Percentiles rank a stretch among this genome's conserved stretches.
These are phyloP conservation scores for Acromyrmex heyeri DNA, from an alignment of 1,140 invertebrate species.

Conservation along the genomic window DNA sequence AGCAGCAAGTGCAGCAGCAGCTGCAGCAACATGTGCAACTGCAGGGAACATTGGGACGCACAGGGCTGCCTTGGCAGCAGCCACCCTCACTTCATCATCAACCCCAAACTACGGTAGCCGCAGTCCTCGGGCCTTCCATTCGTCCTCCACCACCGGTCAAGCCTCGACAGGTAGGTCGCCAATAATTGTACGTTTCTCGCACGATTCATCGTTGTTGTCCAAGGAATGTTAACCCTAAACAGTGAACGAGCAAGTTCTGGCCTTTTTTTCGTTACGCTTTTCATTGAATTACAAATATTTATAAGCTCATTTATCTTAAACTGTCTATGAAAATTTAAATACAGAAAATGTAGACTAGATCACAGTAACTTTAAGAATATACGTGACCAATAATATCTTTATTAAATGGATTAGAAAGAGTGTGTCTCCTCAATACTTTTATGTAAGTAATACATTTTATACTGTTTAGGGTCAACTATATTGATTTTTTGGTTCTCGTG, in stretches of 20 bases:
- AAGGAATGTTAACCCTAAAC: constrained; percentile 38
- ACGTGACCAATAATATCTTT: background rate
- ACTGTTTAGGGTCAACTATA: constrained; percentile 29
- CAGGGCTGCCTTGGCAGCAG: constrained; percentile 87
- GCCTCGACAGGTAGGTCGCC: constrained; percentile 89
- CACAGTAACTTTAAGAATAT: background rate
- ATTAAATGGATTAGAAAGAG: background rate
- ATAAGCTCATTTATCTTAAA: background rate
- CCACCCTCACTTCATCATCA: constrained; percentile 86
- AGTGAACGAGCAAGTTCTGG: background rate
- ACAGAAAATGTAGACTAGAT: constrained; percentile 4
- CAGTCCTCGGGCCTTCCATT: constrained; percentile 89
- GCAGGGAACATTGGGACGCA: constrained; percentile 83
- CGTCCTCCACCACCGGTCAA: constrained; percentile 90
- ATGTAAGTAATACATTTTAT: constrained; percentile 16
- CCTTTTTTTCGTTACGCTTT: background rate
- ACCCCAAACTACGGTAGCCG: constrained; percentile 86
- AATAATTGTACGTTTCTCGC: background rate
- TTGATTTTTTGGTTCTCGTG: constrained; percentile 17
- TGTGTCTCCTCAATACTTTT: background rate
- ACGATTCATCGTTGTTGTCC: constrained; percentile 6
- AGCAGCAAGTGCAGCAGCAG: constrained; percentile 75
- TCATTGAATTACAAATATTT: background rate
- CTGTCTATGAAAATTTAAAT: constrained; percentile 1
- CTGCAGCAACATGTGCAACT: constrained; percentile 71